Percentiles rank a stretch among this genome's conserved stretches.
Evolutionary conservation across 2,888 invertebrate species (phyloP).

Genomic region (Cinara cedri): DNA sequence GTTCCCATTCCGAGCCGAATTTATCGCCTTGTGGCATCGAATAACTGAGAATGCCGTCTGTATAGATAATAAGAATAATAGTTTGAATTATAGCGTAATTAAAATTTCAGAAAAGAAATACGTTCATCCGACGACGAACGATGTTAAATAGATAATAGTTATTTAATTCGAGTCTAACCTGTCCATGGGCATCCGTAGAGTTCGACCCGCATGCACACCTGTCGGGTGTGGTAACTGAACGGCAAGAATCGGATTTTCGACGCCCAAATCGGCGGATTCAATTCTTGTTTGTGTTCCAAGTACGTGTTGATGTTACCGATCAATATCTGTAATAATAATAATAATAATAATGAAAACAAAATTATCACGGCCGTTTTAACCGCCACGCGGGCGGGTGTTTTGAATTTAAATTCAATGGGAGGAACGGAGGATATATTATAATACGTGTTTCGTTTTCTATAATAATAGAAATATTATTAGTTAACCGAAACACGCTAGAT

Average conservation of each 20-base stretch:
- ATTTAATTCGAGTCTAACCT: conserved; percentile 65
- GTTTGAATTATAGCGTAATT: too few relatives aligned
- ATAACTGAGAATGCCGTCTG: conserved; percentile 84
- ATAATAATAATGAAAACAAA: neutral
- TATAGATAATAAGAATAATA: conserved; percentile 57
- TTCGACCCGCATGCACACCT: conserved; percentile 91
- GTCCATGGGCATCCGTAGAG: conserved; percentile 86
- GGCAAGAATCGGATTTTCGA: conserved; percentile 84
- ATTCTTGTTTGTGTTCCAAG: conserved; percentile 75
- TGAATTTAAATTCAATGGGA: neutral
- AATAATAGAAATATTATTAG: too few relatives aligned
- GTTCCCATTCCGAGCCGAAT: conserved; percentile 78
- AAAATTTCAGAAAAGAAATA: neutral
- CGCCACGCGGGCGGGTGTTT: neutral
- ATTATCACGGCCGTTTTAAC: neutral
- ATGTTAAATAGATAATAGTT: neutral
- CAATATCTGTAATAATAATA: conserved; percentile 71
- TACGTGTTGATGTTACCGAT: conserved; percentile 88
- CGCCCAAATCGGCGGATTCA: conserved; percentile 85
- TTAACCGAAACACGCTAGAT: too few relatives aligned
- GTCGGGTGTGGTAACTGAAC: conserved; percentile 80
- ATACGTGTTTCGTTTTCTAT: too few relatives aligned
- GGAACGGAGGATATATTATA: too few relatives aligned
- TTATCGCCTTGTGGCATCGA: conserved; percentile 87
- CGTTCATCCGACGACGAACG: neutral